Evolutionary conservation across 64 coral and sea anemone species (phyloP).

Genomic region (Montipora cactus): DNA sequence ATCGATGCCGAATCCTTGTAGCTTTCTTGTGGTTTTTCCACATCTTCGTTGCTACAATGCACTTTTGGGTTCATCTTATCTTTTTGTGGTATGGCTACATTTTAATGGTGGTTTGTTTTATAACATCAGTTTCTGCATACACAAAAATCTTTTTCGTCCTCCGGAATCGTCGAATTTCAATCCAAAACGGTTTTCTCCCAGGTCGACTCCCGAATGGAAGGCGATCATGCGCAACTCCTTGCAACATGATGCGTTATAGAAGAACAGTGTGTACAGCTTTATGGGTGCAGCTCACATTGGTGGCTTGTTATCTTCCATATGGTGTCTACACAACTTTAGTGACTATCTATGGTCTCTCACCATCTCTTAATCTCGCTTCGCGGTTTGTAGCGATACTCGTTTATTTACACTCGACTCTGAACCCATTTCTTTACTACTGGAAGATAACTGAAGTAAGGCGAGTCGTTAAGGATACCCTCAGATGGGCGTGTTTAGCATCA

Average conservation of each 20-base stretch:
- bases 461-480: neutral
- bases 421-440: slow-evolving; percentile 33
- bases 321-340: slow-evolving; percentile 10
- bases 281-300: slow-evolving; percentile 15
- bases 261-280: neutral
- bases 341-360: neutral
- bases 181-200: neutral
- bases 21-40: neutral
- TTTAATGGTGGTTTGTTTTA: neutral
- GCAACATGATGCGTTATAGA: neutral
- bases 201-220: neutral
- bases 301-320: slow-evolving; percentile 10
- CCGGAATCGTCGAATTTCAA: neutral
- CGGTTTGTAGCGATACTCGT: neutral
- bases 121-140: neutral
- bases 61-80: slow-evolving; percentile 14
- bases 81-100: neutral
- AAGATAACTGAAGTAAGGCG: neutral
- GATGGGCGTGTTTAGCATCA: neutral
- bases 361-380: neutral
- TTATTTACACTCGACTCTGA: slow-evolving; percentile 16
- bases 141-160: neutral
- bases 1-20: neutral
- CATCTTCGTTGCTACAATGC: neutral
- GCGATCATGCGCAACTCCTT: neutral